Base-by-base conservation (phyloP, 1,140 invertebrate genomes). In the Diabrotica undecimpunctata region DNA sequence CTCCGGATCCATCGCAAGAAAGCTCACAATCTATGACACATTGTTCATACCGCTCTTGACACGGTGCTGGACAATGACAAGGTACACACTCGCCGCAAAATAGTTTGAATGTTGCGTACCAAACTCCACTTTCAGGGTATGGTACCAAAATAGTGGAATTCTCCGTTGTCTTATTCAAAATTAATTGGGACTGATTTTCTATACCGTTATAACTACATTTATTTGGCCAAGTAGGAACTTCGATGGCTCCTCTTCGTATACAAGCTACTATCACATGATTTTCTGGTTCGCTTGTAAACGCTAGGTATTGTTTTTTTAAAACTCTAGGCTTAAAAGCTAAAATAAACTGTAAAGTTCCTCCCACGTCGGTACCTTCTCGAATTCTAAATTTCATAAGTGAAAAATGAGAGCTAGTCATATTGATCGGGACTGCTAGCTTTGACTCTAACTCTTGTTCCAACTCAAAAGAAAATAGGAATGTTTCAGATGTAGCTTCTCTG, bases 121-220 rank as follows among this genome's bases (percentile, higher is more conserved):
- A 94, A 11, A 78, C 77, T 0, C 91, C 91, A 11, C 87, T 84
- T 72, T 93, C 90, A 0, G 91, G 91, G 75, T 86, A 94, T 2
- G 91, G 91, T 10, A 93, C 86, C 66, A 89, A 82, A 7, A 90
- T 72, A 6, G 75, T 70, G 12, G 68, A 67, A 61, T 77, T 77
- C n/a, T 64, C 65, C 5, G 61, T 38, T 6, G 83, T 85, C 56
- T 77, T 84, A 66, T 86, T 88, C 53, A 86, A 72, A 36, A 84
- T 79, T 61, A 83, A 82, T 25, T 83, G 80, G 25, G 83, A 82
- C n/a, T 78, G 78, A 54, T 77, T 79, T 0, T 81, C 62, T 13
- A 75, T 73, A 60, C 81, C 78, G 8, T 84, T 83, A 59, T 81
- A 85, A 57, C 77, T 79, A 63, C 86, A 88, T 39, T 81, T 77